A percentile compares a stretch with the other conserved stretches of the same genome.
Conservation (phyloP, 1,140 invertebrate species). For the Cataglyphis hispanica region DNA sequence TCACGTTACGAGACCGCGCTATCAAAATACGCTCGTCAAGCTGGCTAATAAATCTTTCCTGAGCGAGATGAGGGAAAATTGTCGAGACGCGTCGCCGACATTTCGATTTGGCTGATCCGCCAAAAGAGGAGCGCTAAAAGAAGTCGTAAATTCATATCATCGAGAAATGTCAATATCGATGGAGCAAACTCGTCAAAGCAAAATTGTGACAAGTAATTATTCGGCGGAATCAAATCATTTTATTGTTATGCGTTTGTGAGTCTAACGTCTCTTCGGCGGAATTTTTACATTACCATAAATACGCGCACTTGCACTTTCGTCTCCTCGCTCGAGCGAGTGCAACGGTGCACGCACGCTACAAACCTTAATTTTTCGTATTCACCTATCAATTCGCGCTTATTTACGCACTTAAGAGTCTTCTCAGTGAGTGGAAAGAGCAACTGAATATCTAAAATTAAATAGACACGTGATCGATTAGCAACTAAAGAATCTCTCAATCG, state of each 20-base stretch:
- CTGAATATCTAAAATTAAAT: conserved; percentile 70
- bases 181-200: no score
- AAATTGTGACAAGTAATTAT: no score
- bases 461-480: conserved; percentile 62
- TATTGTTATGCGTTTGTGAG: background rate
- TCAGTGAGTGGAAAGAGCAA: conserved; percentile 35
- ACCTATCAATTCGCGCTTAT: conserved; percentile 67
- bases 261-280: no score
- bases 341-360: conserved; percentile 26
- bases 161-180: no score
- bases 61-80: conserved; percentile 42
- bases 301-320: conserved; percentile 31
- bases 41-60: conserved; percentile 62
- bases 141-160: background rate
- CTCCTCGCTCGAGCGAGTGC: conserved; percentile 9
- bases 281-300: no score
- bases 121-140: background rate
- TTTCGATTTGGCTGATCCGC: conserved; percentile 20
- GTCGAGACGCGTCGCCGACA: background rate
- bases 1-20: conserved; percentile 54
- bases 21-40: conserved; percentile 63
- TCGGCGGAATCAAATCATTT: no score
- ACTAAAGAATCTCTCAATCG: conserved; percentile 62
- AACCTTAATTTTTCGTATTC: conserved; percentile 63
- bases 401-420: conserved; percentile 60